Evolutionary conservation across 1,140 invertebrate species (phyloP), one percentile per base, ranked within the genome.

Genomic region (Hylaeus volcanicus): DNA sequence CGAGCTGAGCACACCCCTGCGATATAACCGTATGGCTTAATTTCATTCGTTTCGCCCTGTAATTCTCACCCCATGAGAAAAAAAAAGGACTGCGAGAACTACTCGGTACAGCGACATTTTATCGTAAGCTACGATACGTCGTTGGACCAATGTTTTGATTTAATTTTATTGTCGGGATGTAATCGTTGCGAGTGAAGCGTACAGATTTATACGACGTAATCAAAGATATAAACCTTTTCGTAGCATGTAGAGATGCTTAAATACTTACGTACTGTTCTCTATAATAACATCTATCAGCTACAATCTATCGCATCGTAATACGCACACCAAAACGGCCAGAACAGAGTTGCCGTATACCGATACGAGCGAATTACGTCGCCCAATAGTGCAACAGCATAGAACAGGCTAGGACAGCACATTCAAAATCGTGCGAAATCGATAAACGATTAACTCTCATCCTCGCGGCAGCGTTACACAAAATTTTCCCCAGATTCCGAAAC

Each of bases 11-110:
- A 92, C 92, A 92, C 92, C 92, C 92, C 92, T 88, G 88, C 90
- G 89, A 90, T 93, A 90, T 93, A 90, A 87, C 90, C 91, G 90
- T 91, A 93, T 90, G 91, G 90, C 81, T 87, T 86, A 86, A 86
- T 86, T 86, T 83, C 85, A 68, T 86, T 86, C 81, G 85, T 83
- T 58, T 71, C 75, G 71, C 70, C 48, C 74, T 55, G 68, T 48
- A 69, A 72, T 74, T 74, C 60, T 58, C 63, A 60, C 66, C 69
- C 15, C 39, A 12, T 45, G 2, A 4, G 51, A 4, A 48, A 65
- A 73, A 84, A 77, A 58, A 43, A 60, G 8, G 11, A 81, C 43
- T 74, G 64, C 58, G 66, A 14, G 14, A 45, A 58, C 3, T 11
- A 14, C 58, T 5, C 45, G 14, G 11, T 14, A 15, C 37, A 15